Base-by-base conservation (phyloP, 2,888 invertebrate genomes). In the Oscheius sp. region DNA sequence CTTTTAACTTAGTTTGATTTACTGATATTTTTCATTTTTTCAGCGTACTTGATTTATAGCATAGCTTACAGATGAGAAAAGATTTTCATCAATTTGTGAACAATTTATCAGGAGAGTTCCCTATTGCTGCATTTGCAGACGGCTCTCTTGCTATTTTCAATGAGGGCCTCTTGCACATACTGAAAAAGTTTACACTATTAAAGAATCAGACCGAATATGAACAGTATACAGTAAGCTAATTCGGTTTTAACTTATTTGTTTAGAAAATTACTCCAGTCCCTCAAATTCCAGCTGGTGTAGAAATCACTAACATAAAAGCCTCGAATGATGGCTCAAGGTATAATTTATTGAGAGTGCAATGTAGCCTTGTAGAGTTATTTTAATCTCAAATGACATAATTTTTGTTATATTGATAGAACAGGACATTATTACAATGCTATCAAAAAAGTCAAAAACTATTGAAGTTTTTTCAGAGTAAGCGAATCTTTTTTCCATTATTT, bases 381-480 rank as follows among this genome's bases (percentile, higher is more conserved):
- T 55, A 17, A n/a, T 20, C 20, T n/a, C 17, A 12, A 25, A 33
- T 6, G 37, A 55, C 17, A 10, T n/a, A 20, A 34, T 55, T 1
- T 55, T 31, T 25, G 55, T 55, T 1, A 20, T 55, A 3, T 34
- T 55, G 8, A 33, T 55, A 3, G 20, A 20, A 33, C 17, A 20
- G 33, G 55, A 55, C 15, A 31, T 37, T 20, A 12, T 48, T 5
- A 48, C 15, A 48, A 20, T 42, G 8, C 27, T 52, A 10, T 52
- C 52, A 25, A 52, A 25, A 8, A 25, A 29, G 4, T 29, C 27
- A 8, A 25, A n/a, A 10, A 27, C 23, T n/a, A 12, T 52, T 10
- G 52, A 52, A 25, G 52, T 52, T 29, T 52, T 52, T 37, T 55
- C 20, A 33, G 55, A 55, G 55, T 34, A 10, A 2, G 55, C 25